Base-by-base conservation (phyloP, 2,797 vertebrate genomes). In the Coilia nasus region DNA sequence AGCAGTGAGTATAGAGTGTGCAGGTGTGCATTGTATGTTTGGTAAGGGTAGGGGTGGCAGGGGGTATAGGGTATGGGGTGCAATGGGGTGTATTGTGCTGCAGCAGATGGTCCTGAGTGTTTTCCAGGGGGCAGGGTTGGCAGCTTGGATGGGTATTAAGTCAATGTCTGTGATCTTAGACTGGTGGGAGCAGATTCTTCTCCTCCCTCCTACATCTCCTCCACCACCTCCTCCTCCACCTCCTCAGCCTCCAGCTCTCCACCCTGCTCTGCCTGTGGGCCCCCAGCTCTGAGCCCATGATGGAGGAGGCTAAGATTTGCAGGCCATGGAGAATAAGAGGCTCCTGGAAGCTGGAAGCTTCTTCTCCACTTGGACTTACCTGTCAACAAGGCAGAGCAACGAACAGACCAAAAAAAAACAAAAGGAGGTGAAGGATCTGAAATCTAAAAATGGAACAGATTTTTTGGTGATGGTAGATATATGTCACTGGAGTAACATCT, bases 101-200 rank as follows among this genome's bases (percentile, higher is more conserved):
- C 85, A 96, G 95, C 90, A 91, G 95, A 91, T 92, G 92, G 90
- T 95, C 97, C 93, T 97, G 97, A 92, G 94, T 87, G 78, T 81
- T 85, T 85, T 87, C 82, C 85, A 84, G 92, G 91, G 90, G 89
- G 89, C 90, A 87, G 87, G 88, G 89, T 88, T 92, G 71, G 71
- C 71, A 78, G 71, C 71, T 41, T 44, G 71, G 71, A 78, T 78
- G 71, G 31, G 35, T 78, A 35, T 78, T 78, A 21, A 78, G 86
- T 89, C 64, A 87, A 90, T 89, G 84, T 93, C 93, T 96, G 94
- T 85, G 88, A 50, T 93, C 86, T 81, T 41, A 41, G 35, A 83
- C 82, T 80, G 83, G 47, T 85, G 57, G 81, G 82, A 80, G 85
- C 62, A 19, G 81, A 85, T 91, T 86, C 80, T 89, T 86, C 85